Conservation (phyloP, 1,140 invertebrate species). For the Hycleus cichorii region DNA sequence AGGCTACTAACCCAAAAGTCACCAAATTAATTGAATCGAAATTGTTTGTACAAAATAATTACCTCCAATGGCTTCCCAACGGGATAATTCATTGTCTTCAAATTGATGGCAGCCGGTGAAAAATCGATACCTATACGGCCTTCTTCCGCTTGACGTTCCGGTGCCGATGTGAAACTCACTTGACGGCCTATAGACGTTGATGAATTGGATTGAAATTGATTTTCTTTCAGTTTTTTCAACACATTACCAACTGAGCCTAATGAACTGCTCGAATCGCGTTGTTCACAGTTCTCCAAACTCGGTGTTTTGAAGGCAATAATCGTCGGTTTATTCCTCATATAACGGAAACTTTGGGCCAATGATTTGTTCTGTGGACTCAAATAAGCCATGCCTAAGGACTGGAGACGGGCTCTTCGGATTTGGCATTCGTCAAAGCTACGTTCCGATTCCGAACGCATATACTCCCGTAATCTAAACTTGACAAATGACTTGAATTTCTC, state of each 20-base stretch:
- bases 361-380: slow-evolving; percentile 67
- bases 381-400: slow-evolving; percentile 60
- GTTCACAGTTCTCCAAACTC: slow-evolving; percentile 60
- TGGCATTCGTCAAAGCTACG: slow-evolving; percentile 63
- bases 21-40: slow-evolving; percentile 6
- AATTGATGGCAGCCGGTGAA: slow-evolving; percentile 32
- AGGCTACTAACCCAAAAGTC: slow-evolving; percentile 16
- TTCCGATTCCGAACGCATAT: slow-evolving; percentile 70
- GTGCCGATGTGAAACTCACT: slow-evolving; percentile 24
- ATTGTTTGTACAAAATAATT: slow-evolving; percentile 17
- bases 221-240: background rate
- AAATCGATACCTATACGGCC: slow-evolving; percentile 37
- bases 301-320: slow-evolving; percentile 79
- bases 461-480: slow-evolving; percentile 56
- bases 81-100: slow-evolving; percentile 56
- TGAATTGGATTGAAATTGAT: background rate
- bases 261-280: slow-evolving; percentile 46
- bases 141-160: slow-evolving; percentile 47
- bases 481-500: slow-evolving; percentile 1
- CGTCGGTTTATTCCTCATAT: slow-evolving; percentile 79
- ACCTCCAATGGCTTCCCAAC: slow-evolving; percentile 76
- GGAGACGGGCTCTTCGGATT: slow-evolving; percentile 53
- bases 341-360: slow-evolving; percentile 72
- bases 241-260: slow-evolving; percentile 48
- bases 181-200: slow-evolving; percentile 19